Conservation (phyloP, 2,113 vertebrate genomes). For the Hemiprocne comata region DNA sequence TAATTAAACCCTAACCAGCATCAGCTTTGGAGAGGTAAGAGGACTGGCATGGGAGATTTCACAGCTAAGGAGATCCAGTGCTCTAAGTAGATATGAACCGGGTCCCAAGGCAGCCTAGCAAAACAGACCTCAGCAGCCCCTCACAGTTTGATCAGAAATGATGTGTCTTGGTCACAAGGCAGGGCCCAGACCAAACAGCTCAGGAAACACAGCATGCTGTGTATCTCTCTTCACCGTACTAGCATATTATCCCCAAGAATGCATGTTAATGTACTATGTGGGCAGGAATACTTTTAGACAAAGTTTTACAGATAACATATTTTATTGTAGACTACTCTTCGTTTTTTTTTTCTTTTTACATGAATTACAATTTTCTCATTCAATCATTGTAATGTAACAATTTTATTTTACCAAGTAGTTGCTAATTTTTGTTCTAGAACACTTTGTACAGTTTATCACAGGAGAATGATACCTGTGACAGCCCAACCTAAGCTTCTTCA, state of each 20-base stretch:
- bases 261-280: conserved; percentile 37
- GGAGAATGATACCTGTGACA: background rate
- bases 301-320: background rate
- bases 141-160: background rate
- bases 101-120: background rate
- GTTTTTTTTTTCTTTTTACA: background rate
- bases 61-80: background rate
- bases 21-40: background rate
- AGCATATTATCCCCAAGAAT: background rate
- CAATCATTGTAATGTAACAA: background rate
- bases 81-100: background rate
- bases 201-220: background rate
- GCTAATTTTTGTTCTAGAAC: background rate
- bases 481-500: background rate
- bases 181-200: background rate
- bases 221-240: background rate
- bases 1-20: conserved; percentile 2
- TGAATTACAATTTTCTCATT: background rate
- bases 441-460: background rate
- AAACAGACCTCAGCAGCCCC: background rate
- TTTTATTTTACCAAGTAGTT: background rate
- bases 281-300: conserved; percentile 28
- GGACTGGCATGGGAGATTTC: background rate
- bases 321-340: conserved; percentile 21
- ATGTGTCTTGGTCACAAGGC: background rate